Evolutionary conservation across 2,113 vertebrate genomes (phyloP).

Genomic region (Daboia siamensis): DNA sequence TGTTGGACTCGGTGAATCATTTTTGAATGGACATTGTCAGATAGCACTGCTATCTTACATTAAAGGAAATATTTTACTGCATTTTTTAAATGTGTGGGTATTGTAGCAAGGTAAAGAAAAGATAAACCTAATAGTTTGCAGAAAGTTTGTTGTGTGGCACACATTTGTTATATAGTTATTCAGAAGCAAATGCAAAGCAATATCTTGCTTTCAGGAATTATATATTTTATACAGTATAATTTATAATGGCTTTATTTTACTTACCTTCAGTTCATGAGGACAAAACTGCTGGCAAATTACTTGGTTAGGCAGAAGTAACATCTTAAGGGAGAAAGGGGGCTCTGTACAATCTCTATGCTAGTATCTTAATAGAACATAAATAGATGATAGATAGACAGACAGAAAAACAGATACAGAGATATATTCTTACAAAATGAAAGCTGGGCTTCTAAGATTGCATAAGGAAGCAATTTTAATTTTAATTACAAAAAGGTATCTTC

Average conservation of each 20-base stretch:
- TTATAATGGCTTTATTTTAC: constrained; percentile 55
- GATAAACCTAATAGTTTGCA: background rate
- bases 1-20: background rate
- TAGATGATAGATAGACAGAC: background rate
- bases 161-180: background rate
- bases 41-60: background rate
- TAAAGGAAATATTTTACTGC: background rate
- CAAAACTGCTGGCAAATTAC: constrained; percentile 67
- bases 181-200: background rate
- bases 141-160: background rate
- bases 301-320: constrained; percentile 63
- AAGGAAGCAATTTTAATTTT: constrained; percentile 65
- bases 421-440: constrained; percentile 53
- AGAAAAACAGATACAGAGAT: background rate
- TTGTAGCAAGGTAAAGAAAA: background rate
- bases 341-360: constrained; percentile 35
- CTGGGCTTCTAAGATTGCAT: constrained; percentile 56
- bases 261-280: constrained; percentile 67
- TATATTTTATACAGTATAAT: constrained; percentile 54
- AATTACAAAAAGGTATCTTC: constrained; percentile 61
- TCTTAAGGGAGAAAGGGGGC: constrained; percentile 52
- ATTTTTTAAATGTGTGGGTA: background rate
- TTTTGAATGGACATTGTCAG: background rate
- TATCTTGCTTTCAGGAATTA: constrained; percentile 55
- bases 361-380: constrained; percentile 53